Evolutionary conservation across 2,888 invertebrate species (phyloP).

Genomic region (Strigamia crassipes): DNA sequence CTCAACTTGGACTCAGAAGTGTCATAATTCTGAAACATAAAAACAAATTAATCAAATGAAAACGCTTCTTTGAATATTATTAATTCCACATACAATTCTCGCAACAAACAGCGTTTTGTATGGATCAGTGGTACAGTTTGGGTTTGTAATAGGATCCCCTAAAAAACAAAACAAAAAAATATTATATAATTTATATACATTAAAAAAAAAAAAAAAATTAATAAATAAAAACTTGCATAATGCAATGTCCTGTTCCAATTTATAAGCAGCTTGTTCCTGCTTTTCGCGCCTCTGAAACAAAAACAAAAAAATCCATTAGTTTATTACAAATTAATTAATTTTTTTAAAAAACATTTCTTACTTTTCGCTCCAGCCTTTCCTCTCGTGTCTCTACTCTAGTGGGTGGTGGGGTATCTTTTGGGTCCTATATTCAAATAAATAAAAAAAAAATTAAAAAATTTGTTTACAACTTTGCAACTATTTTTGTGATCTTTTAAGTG

Average conservation of each 20-base stretch:
- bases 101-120: slow-evolving; percentile 97
- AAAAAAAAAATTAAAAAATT: background rate
- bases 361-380: slow-evolving; percentile 83
- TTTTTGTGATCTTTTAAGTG: background rate
- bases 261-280: slow-evolving; percentile 96
- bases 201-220: slow-evolving; percentile 23
- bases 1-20: slow-evolving; percentile 96
- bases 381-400: slow-evolving; percentile 93
- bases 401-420: slow-evolving; percentile 95
- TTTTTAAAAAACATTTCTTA: slow-evolving; percentile 52
- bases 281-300: slow-evolving; percentile 73
- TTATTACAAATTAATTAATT: background rate
- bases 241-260: slow-evolving; percentile 96
- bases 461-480: background rate
- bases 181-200: too few relatives aligned
- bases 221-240: slow-evolving; percentile 65
- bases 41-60: slow-evolving; percentile 46
- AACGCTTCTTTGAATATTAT: background rate
- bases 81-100: slow-evolving; percentile 77
- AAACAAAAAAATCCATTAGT: background rate
- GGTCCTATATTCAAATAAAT: slow-evolving; percentile 69
- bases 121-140: slow-evolving; percentile 84
- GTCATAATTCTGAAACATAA: slow-evolving; percentile 83
- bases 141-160: slow-evolving; percentile 85
- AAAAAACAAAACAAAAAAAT: slow-evolving; percentile 46